Conservation (phyloP, 2,113 vertebrate genomes). For the Pseudopipra pipra region DNA sequence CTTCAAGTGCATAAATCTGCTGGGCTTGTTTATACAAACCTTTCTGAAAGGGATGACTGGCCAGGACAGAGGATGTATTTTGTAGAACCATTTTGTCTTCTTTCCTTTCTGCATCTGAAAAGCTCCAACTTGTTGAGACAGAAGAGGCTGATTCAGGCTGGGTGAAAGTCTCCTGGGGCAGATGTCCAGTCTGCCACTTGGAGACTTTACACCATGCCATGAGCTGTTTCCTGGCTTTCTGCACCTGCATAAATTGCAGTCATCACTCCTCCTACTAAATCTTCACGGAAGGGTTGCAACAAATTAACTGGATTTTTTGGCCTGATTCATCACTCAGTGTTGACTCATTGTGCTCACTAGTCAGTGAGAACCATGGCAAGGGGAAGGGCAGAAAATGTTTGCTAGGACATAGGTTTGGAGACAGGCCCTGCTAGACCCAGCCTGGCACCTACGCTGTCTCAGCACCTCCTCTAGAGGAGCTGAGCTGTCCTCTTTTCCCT, state of each 20-base stretch:
- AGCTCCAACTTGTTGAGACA: not conserved
- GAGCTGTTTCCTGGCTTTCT: not conserved
- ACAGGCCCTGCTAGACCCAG: not conserved
- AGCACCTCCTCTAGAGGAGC: not conserved
- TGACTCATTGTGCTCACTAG: not conserved
- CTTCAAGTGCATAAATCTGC: constrained; percentile 23
- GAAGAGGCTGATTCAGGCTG: not conserved
- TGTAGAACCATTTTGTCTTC: not conserved
- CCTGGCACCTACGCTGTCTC: not conserved
- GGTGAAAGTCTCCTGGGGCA: not conserved
- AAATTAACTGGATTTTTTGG: not conserved
- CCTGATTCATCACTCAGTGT: not conserved
- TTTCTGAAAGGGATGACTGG: not conserved
- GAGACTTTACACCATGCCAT: not conserved
- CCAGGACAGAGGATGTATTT: not conserved
- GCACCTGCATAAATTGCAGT: not conserved
- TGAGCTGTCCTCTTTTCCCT: not conserved
- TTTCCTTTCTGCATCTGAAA: not conserved
- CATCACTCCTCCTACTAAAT: not conserved
- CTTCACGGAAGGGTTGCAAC: not conserved
- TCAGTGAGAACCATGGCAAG: not conserved
- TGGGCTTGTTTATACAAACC: not conserved
- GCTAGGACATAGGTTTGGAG: not conserved
- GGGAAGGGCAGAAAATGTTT: not conserved
- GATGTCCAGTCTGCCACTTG: not conserved